Base-by-base conservation (phyloP, 2,888 invertebrate species). In the Microctonus hyperodae region DNA sequence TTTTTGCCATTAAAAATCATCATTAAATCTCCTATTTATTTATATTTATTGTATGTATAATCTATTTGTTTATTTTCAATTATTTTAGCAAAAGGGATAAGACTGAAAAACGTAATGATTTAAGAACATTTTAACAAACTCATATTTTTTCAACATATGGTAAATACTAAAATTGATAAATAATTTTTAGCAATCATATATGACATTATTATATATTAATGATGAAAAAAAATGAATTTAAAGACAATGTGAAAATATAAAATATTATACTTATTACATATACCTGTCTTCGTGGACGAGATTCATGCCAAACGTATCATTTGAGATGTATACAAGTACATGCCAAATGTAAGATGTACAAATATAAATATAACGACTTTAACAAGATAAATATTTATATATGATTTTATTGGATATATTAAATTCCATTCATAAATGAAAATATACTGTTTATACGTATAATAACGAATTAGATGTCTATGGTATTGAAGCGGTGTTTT, bases 231-330 rank as follows among this genome's bases (percentile, higher is more conserved):
- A 37, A 10, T 6, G 16, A 48, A 33, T 10, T 20, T 16, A 31
- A 0, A 33, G 6, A 33, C 6, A 35, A 50, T 58, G 6, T n/a
- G 23, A 25, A 13, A 23, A 58, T 13, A 58, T 13, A 40, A 37
- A 37, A n/a, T 13, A 6, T n/a, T n/a, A n/a, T n/a, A 58, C 5
- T 2, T 0, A 6, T 10, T 33, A 9, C 9, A 35, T 50, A 48
- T 65, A 66, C 66, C 66, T 66, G 59, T n/a, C 16, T 44, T 55
- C 28, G 53, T 40, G 9, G 65, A 53, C 40, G 59, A 40, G 40
- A 59, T 31, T 60, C 65, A 65, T 66, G 48, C 66, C 61, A 61
- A 35, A 56, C 33, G 16, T 65, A 37, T 65, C 59, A 65, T 57
- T 31, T 11, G 7, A 16, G 7, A 40, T 37, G 44, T 60, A 44